Base-by-base conservation (phyloP, 2,888 invertebrate species). In the Augiades crinisus region DNA sequence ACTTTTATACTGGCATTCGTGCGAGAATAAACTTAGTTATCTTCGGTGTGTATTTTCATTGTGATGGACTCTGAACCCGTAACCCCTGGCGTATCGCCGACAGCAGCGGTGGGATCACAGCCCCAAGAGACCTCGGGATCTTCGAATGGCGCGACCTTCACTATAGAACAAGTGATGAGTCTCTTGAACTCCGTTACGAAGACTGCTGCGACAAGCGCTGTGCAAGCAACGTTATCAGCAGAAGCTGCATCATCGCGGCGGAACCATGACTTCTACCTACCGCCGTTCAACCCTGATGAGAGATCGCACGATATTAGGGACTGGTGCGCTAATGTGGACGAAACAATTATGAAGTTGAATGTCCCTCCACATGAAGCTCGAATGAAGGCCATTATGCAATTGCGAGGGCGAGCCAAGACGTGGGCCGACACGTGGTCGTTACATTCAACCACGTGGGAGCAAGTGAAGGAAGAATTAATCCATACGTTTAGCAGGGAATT, bases 351-450 rank as follows among this genome's bases (percentile, higher is more conserved):
- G 14, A 34, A 3, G 10, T 56, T 49, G 24, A 47, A 30, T 22
- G 47, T 54, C 24, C 14, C 54, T n/a, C 47, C 47, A 10, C 55
- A 57, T 24, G 58, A 59, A 43, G 57, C 55, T 16, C 49, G 56
- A 6, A 55, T 61, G 57, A 60, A 57, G 37, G 53, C 58, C 14
- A 58, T 57, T n/a, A 46, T 57, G 7, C 60, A 56, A 34, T 30
- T 58, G n/a, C 45, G 33, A 53, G 55, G 61, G 21, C 27, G 59
- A 30, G 59, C 57, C 3, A 59, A 57, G 21, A 57, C 46, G 16
- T 57, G 59, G 56, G 56, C 58, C 4, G 59, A 61, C 40, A 59
- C 55, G 4, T 59, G 61, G 57, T 57, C 59, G 0, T 51, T 60
- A 3, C 51, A 49, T 19, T 55, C 61, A 2, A 59, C 56, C 6